Conservation (phyloP, 1,140 invertebrate species). For the Nebria ingens region DNA sequence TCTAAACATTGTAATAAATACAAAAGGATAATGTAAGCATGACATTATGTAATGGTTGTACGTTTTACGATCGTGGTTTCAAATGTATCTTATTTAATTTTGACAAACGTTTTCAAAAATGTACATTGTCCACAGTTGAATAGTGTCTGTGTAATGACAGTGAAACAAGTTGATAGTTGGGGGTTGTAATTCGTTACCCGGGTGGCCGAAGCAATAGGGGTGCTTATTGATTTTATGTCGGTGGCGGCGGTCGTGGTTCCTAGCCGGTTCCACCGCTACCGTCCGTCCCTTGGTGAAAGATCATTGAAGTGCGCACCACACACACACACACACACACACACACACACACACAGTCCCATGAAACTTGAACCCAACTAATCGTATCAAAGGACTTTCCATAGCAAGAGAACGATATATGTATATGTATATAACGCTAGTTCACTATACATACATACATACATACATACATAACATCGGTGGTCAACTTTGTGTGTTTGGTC, state of each 20-base stretch:
- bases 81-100: no score
- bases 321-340: not conserved
- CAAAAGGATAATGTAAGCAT: no score
- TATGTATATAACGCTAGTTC: not conserved
- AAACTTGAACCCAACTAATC: not conserved
- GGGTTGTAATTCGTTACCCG: not conserved
- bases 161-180: not conserved
- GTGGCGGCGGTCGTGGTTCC: not conserved
- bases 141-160: no score
- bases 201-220: not conserved
- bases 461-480: no score
- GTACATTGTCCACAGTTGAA: no score
- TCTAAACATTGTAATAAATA: no score
- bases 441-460: not conserved
- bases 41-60: no score
- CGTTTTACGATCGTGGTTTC: no score
- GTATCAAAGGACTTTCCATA: not conserved
- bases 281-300: not conserved
- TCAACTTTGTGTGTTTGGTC: no score
- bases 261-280: not conserved
- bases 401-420: not conserved
- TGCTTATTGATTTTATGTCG: not conserved
- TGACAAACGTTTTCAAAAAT: no score
- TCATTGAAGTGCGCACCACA: not conserved
- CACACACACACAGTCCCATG: not conserved